Evolutionary conservation across 2,113 vertebrate species (phyloP), one percentile per base, ranked within the genome.

Genomic region (Ptyas mucosa): DNA sequence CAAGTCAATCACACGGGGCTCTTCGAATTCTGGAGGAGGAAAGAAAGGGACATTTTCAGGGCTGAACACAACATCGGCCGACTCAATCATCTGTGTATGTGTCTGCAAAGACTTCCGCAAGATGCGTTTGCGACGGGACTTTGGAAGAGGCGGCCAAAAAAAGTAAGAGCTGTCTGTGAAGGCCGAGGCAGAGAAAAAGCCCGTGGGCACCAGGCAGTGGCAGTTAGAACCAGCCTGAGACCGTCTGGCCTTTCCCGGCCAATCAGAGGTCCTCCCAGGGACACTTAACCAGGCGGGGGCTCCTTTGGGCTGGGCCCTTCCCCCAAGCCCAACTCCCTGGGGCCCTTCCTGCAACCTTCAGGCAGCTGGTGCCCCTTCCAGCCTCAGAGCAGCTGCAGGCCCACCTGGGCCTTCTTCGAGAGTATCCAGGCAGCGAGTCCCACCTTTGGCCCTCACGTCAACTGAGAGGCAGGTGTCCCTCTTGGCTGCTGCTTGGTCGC

Each of bases 1-100:
- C 96, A 99, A 97, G 75, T 99, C 99, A 52, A 99, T 98, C 93
- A 99, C 99, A 94, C 98, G 98, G 8, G 99, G 99, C 94, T 99
- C 99, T 92, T 98, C 98, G 87, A 99, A 99, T 95, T 99, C 99
- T 99, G 92, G 64, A 81, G 15, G 11, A 14, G 92, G 10, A 94
- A 92, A 91, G 1, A n/a, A 5, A 81, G 18, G 34, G 3, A 9
- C 3, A 43, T 43, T 81, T 21, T 43, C 18, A 39, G n/a, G n/a
- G 18, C 15, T 34, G n/a, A 34, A 75, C 64, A 15, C 29, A n/a
- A 34, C n/a, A 34, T 15, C n/a, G 14, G 29, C 5, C 15, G 15
- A 18, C 34, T 81, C 34, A 21, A 21, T 39, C 43, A 20, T 81
- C 69, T n/a, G 12, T n/a, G 4, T 43, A 7, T 18, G 69, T 34